Base-by-base conservation (phyloP, 2,888 invertebrate genomes). In the Acronicta leporina region DNA sequence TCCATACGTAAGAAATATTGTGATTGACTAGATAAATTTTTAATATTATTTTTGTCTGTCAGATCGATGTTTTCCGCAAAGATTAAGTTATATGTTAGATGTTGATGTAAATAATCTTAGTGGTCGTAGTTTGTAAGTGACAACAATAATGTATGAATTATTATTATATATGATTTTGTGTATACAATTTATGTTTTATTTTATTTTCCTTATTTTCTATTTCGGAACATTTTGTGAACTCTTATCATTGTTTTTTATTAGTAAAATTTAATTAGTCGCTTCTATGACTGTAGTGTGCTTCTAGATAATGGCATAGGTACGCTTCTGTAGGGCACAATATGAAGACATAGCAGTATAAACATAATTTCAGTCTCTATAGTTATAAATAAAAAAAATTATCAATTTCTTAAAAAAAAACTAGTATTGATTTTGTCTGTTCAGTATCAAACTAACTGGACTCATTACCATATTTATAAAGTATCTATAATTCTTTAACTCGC, bases 1-100 rank as follows among this genome's bases (percentile, higher is more conserved):
- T 87, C 87, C 88, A 87, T 86, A 85, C 82, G 83, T 87, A 86
- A 84, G 81, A 76, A 66, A 79, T 73, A 78, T 66, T 83, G 84
- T 84, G 85, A 83, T 84, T 74, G 78, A 78, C 53, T 62, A 60
- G 68, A 59, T 63, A 49, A 56, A 60, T 48, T 65, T 63, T 62
- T 59, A 50, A 57, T 74, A 56, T 60, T 43, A 63, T 59, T 66
- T 63, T 57, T 71, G 57, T 75, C 68, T 64, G 68, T 70, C 73
- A 45, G 58, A 38, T 73, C 45, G 64, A 73, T 73, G 69, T 76
- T 63, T 62, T 61, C 45, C 43, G 70, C 75, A 76, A 76, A 76
- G 75, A 77, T 71, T 76, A 74, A 71, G 73, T 75, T 75, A 75
- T 64, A 51, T 75, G 59, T 73, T 75, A 68, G 58, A 68, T 63